Evolutionary conservation across 1,140 invertebrate species (phyloP).

Genomic region (Atta texana): DNA sequence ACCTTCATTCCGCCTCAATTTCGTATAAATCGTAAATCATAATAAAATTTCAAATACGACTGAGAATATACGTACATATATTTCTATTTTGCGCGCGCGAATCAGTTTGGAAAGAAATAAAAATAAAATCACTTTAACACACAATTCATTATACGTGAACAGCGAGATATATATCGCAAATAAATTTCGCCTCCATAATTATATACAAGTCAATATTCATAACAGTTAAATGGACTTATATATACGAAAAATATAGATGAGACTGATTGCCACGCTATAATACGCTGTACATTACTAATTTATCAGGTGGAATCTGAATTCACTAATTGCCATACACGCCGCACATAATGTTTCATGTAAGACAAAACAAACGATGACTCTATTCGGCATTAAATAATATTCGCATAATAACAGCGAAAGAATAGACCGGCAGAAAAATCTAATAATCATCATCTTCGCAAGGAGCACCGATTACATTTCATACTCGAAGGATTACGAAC

Average conservation of each 20-base stretch:
- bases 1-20: not conserved
- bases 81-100: not conserved
- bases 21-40: not conserved
- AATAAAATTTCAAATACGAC: not conserved
- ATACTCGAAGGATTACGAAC: conserved; percentile 21
- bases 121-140: conserved; percentile 3
- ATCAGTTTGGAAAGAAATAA: not conserved
- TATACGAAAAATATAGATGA: not conserved
- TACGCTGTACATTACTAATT: conserved; percentile 69
- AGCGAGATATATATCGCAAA: not conserved
- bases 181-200: conserved; percentile 40
- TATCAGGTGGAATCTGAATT: conserved; percentile 82
- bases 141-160: not conserved
- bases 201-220: conserved; percentile 22
- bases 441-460: not conserved
- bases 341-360: conserved; percentile 64
- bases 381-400: conserved; percentile 35
- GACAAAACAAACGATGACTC: conserved; percentile 51
- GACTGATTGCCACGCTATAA: conserved; percentile 9
- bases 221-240: not conserved
- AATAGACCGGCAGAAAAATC: not conserved
- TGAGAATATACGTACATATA: not conserved
- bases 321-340: conserved; percentile 80
- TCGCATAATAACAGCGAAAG: not conserved
- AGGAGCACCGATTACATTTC: conserved; percentile 29